phyloP scores from a whole-genome alignment of 2,888 invertebrate genomes.

The Rhagonycha fulva region DNA sequence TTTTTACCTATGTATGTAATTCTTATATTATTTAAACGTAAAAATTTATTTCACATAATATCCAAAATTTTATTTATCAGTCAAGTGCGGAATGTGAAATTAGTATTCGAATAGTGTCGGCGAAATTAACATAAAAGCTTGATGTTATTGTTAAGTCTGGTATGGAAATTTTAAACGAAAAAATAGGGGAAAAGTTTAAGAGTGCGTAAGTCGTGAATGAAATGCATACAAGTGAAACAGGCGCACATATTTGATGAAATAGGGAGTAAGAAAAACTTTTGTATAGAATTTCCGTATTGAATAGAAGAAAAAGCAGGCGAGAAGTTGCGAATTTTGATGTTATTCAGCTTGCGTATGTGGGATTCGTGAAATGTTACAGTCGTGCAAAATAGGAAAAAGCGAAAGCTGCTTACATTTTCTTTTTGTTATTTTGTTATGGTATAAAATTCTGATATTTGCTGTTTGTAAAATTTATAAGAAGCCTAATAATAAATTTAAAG shows the following conservation, averaged over 20 bases:
- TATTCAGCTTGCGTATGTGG: slow-evolving; percentile 40
- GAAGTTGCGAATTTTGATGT: slow-evolving; percentile 40
- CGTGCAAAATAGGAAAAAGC: slow-evolving; percentile 23
- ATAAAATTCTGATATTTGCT: background rate
- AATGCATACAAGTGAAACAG: slow-evolving; percentile 23
- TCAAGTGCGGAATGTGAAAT: background rate
- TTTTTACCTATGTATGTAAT: no score
- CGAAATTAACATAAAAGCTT: background rate
- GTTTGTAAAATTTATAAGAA: background rate
- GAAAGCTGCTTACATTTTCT: slow-evolving; percentile 26
- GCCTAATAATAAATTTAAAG: background rate
- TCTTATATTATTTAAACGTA: no score
- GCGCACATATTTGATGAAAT: slow-evolving; percentile 38
- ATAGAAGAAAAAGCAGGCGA: slow-evolving; percentile 37
- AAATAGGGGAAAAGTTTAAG: background rate
- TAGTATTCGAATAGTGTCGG: background rate
- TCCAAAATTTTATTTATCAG: background rate
- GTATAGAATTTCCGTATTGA: slow-evolving; percentile 43
- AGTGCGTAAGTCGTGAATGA: slow-evolving; percentile 11
- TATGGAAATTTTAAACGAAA: background rate
- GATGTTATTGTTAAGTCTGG: background rate
- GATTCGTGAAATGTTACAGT: slow-evolving; percentile 35
- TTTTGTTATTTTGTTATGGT: slow-evolving; percentile 3
- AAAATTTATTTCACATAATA: no score
- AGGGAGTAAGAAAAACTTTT: slow-evolving; percentile 38